Base-by-base conservation (phyloP, 2,888 invertebrate genomes). In the Lumbricus terrestris region DNA sequence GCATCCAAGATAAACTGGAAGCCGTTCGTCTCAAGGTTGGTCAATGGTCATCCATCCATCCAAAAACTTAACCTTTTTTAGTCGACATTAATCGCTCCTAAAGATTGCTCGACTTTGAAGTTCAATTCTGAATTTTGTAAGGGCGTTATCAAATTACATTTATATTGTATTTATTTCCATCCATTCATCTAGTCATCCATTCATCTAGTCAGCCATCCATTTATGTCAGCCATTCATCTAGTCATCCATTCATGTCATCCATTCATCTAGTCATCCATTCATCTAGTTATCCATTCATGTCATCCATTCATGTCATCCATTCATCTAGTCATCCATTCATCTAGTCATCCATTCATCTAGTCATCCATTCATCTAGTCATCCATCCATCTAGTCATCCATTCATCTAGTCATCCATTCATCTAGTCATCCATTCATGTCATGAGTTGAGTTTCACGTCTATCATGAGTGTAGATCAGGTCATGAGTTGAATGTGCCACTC, bases 1-100 rank as follows among this genome's bases (percentile, higher is more conserved):
- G 97, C 93, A 97, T 98, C 91, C 97, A 97, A 93, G 98, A 98
- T 94, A 96, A 97, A 90, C 95, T 98, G 89, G 95, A 96, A 90
- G 94, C 93, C 35, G 97, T 97, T 95, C 97, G 97, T 95, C 91
- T 92, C 23, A 95, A 95, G 94, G 95, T 94, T 88, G 16, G 40
- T n/a, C 29, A 69, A n/a, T 6, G 11, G 29, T 69, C 47, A 47
- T 23, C 23, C 47, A 23, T 23, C 23, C 23, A 47, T 47, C 47
- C 47, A 23, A n/a, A n/a, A n/a, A n/a, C n/a, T n/a, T n/a, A n/a
- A n/a, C n/a, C n/a, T n/a, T n/a, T n/a, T n/a, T n/a, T n/a, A n/a
- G n/a, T n/a, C n/a, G n/a, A n/a, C n/a, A n/a, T n/a, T n/a, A n/a
- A n/a, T n/a, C n/a, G n/a, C n/a, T n/a, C n/a, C n/a, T n/a, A n/a